A percentile compares a stretch with the other conserved stretches of the same genome.
These are phyloP conservation scores for Calameuta filiformis DNA, from an alignment of 2,888 invertebrate genomes.

Conservation along the genomic window DNA sequence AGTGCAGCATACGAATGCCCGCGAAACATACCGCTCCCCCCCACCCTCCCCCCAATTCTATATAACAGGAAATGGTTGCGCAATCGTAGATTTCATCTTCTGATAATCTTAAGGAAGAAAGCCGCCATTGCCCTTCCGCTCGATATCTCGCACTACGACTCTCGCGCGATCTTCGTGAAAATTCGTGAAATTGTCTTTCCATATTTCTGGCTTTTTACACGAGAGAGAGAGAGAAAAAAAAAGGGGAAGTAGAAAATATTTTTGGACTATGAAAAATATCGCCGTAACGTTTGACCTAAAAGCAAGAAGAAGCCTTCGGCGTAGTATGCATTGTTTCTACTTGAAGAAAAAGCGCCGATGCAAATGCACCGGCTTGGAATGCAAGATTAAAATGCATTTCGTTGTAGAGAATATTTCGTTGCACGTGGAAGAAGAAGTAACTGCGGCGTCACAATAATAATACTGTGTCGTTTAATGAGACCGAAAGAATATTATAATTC, in stretches of 20 bases:
- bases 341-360: neutral
- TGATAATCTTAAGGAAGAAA: neutral
- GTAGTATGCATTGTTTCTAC: neutral
- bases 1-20: neutral
- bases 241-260: neutral
- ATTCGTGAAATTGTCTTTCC: neutral
- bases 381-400: neutral
- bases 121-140: neutral
- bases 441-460: neutral
- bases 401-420: neutral
- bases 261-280: neutral
- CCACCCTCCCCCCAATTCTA: neutral
- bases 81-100: conserved; percentile 19
- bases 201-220: neutral
- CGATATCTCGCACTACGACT: conserved; percentile 5
- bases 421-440: neutral
- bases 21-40: neutral
- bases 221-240: neutral
- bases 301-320: neutral
- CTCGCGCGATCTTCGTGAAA: conserved; percentile 13
- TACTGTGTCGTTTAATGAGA: neutral
- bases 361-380: neutral
- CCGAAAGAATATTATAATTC: neutral
- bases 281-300: neutral
- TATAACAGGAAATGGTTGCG: conserved; percentile 11